These are phyloP conservation scores for Myripristis murdjan DNA, from an alignment of 2,797 vertebrate genomes.

Conservation along the genomic window DNA sequence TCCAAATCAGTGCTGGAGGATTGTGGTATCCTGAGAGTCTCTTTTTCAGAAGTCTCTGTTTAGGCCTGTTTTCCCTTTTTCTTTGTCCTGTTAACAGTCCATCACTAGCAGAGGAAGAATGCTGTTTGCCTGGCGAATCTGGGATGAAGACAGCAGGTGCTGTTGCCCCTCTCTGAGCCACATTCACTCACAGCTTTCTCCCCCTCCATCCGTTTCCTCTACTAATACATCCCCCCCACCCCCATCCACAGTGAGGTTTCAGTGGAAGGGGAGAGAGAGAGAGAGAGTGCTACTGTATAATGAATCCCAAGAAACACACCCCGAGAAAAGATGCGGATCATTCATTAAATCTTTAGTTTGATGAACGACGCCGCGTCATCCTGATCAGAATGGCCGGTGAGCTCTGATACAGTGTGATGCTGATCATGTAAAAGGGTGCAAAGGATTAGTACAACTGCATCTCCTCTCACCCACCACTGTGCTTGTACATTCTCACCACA, in stretches of 20 bases:
- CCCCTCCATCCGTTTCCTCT: constrained; percentile 52
- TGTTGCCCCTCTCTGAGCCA: constrained; percentile 71
- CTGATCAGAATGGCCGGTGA: constrained; percentile 49
- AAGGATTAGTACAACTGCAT: constrained; percentile 68
- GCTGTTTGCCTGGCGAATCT: constrained; percentile 62
- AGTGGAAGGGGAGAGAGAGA: constrained; percentile 5
- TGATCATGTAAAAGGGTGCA: constrained; percentile 30
- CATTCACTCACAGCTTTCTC: constrained; percentile 64
- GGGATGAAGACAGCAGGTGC: constrained; percentile 82
- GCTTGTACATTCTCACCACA: constrained; percentile 59
- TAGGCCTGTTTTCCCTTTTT: constrained; percentile 36
- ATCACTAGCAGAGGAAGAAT: constrained; percentile 55
- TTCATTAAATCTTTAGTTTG: constrained; percentile 51
- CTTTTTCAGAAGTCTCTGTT: constrained; percentile 54
- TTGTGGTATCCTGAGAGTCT: constrained; percentile 36
- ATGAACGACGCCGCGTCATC: constrained; percentile 47
- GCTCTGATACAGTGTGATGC: constrained; percentile 32
- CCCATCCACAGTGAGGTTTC: constrained; percentile 25
- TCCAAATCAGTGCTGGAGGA: constrained; percentile 32
- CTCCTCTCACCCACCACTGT: constrained; percentile 66
- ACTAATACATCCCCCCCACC: constrained; percentile 49
- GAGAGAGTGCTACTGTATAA: constrained; percentile 64
- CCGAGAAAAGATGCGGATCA: constrained; percentile 51
- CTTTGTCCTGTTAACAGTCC: constrained; percentile 68
- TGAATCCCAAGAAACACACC: constrained; percentile 48